phyloP scores from a whole-genome alignment of 1,140 invertebrate genomes.

The Drosophila miranda region DNA sequence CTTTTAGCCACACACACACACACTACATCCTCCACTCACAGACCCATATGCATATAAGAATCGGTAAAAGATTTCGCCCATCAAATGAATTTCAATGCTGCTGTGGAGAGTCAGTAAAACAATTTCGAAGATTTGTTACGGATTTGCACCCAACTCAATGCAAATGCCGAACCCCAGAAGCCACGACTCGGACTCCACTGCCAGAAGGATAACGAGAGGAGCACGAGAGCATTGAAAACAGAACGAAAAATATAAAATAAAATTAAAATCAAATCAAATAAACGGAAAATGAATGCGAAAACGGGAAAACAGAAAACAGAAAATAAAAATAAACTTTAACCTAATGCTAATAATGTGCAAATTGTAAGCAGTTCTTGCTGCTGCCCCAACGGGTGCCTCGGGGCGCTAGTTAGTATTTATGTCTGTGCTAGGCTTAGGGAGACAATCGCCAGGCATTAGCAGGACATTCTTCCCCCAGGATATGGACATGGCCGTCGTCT shows the following conservation, averaged over 20 bases:
- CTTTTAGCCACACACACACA: slow-evolving; percentile 23
- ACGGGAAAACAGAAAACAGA: slow-evolving; percentile 32
- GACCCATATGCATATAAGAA: slow-evolving; percentile 46
- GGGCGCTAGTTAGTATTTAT: slow-evolving; percentile 64
- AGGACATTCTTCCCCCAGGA: slow-evolving; percentile 40
- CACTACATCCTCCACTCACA: background rate
- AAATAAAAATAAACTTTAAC: slow-evolving; percentile 64
- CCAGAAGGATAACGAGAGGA: background rate
- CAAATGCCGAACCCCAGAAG: slow-evolving; percentile 20
- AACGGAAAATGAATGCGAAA: slow-evolving; percentile 17
- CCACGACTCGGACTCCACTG: background rate
- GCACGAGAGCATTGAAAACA: too few relatives aligned
- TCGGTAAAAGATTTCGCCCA: slow-evolving; percentile 56
- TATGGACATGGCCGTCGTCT: slow-evolving; percentile 12
- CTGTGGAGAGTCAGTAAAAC: slow-evolving; percentile 52
- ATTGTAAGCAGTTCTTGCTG: slow-evolving; percentile 34
- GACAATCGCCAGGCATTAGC: slow-evolving; percentile 45
- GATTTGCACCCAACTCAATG: slow-evolving; percentile 69
- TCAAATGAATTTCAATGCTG: slow-evolving; percentile 65
- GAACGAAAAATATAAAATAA: slow-evolving; percentile 7
- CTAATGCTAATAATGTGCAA: slow-evolving; percentile 73
- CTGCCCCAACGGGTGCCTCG: slow-evolving; percentile 25
- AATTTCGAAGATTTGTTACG: slow-evolving; percentile 72
- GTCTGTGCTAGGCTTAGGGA: slow-evolving; percentile 48
- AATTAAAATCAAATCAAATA: slow-evolving; percentile 45